Evolutionary conservation across 2,113 vertebrate species (phyloP).

Genomic region (Emydura subglobosa): DNA sequence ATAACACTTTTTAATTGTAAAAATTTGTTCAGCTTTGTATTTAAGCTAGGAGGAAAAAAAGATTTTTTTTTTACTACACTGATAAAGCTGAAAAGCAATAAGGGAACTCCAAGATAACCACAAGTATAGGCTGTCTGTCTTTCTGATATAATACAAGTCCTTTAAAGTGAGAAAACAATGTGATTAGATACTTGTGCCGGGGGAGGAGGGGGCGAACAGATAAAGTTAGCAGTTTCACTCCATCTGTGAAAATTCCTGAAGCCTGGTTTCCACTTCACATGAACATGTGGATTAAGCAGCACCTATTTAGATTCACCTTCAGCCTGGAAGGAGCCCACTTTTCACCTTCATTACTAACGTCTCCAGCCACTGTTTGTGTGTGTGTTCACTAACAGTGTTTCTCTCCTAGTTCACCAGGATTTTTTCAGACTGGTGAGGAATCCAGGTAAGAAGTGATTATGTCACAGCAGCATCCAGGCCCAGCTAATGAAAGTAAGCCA

Average conservation of each 20-base stretch:
- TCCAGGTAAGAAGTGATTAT: neutral
- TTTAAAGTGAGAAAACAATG: neutral
- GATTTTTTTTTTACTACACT: neutral
- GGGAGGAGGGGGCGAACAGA: neutral
- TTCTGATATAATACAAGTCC: neutral
- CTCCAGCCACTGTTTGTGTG: neutral
- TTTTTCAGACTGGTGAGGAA: neutral
- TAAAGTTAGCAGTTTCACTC: neutral
- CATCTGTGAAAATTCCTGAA: neutral
- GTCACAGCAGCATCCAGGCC: neutral
- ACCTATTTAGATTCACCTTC: neutral
- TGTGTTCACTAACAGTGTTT: neutral
- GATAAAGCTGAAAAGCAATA: constrained; percentile 47
- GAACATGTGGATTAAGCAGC: constrained; percentile 27
- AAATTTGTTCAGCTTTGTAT: neutral
- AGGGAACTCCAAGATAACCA: neutral
- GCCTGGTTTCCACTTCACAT: neutral
- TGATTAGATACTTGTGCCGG: neutral
- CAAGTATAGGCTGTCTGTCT: accelerated
- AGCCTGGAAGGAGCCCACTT: neutral
- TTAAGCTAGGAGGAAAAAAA: constrained; percentile 19
- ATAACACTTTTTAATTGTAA: constrained; percentile 8
- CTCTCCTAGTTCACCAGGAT: neutral
- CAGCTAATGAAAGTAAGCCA: neutral
- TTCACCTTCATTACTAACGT: neutral